phyloP scores from a whole-genome alignment of 1,140 invertebrate species.

The Caenorhabditis latens region DNA sequence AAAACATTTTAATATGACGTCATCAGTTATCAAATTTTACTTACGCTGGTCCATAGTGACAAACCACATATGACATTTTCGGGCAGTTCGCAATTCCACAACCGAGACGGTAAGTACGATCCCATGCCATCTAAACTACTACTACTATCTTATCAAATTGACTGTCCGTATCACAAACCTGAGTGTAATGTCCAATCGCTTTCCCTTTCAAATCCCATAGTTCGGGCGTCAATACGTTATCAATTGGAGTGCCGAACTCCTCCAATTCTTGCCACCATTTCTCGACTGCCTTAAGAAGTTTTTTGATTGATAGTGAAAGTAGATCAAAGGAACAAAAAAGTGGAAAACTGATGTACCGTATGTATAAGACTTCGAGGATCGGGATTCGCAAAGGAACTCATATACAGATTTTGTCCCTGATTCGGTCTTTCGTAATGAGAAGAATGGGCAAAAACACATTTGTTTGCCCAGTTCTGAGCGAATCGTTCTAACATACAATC shows the following conservation, averaged over 20 bases:
- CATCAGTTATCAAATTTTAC: not conserved
- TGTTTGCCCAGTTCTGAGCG: constrained; percentile 60
- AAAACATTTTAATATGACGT: not conserved
- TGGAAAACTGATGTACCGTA: constrained; percentile 43
- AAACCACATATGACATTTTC: constrained; percentile 60
- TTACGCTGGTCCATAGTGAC: constrained; percentile 63
- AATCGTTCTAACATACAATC: constrained; percentile 58
- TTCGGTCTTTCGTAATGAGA: constrained; percentile 52
- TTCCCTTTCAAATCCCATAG: constrained; percentile 61
- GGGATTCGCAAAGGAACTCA: constrained; percentile 56
- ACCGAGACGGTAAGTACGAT: constrained; percentile 56
- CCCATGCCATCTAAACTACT: constrained; percentile 61
- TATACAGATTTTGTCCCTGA: constrained; percentile 62
- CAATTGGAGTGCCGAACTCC: constrained; percentile 57
- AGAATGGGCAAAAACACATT: constrained; percentile 61
- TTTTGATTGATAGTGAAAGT: not conserved
- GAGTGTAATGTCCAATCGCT: constrained; percentile 61
- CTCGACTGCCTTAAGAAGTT: constrained; percentile 57
- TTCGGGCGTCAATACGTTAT: constrained; percentile 57
- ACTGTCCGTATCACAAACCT: constrained; percentile 39
- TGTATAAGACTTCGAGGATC: constrained; percentile 56
- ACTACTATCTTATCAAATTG: constrained; percentile 42
- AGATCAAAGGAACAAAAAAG: not conserved
- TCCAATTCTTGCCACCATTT: constrained; percentile 64
- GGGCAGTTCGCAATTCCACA: constrained; percentile 60